Evolutionary conservation across 2,797 vertebrate species (phyloP).

Genomic region (Hybognathus amarus): DNA sequence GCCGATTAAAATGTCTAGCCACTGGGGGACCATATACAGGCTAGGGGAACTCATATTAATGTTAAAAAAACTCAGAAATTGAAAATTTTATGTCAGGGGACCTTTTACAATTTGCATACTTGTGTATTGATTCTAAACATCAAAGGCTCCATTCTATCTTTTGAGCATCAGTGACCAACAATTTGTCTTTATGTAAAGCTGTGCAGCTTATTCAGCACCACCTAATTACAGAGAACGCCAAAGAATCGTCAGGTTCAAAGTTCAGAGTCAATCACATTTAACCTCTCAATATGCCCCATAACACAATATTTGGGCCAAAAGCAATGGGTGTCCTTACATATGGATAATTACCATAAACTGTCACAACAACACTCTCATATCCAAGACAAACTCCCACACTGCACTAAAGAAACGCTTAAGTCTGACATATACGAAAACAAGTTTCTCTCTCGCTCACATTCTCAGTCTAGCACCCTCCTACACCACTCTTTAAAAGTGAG

Average conservation of each 20-base stretch:
- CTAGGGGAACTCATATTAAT: too few species aligned
- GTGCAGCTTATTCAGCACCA: constrained; percentile 33
- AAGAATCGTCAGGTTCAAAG: constrained; percentile 47
- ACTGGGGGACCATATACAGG: too few species aligned
- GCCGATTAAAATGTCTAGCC: too few species aligned
- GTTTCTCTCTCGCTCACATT: constrained; percentile 63
- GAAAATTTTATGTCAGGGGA: too few species aligned
- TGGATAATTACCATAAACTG: constrained; percentile 61
- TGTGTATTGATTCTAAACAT: not conserved
- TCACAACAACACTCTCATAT: constrained; percentile 65
- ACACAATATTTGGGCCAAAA: constrained; percentile 50
- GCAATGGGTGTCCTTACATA: constrained; percentile 28
- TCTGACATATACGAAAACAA: constrained; percentile 28
- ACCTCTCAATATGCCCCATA: constrained; percentile 55
- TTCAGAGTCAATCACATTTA: constrained; percentile 48
- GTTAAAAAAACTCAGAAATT: too few species aligned
- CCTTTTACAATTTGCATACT: not conserved
- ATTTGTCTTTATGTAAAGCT: constrained; percentile 37
- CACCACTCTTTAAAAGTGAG: constrained; percentile 40
- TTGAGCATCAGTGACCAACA: not conserved
- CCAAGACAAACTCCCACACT: constrained; percentile 66
- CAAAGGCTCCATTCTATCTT: not conserved
- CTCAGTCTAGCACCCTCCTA: constrained; percentile 57
- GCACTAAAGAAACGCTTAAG: constrained; percentile 57
- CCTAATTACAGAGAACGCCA: constrained; percentile 47